phyloP scores from a whole-genome alignment of 2,113 vertebrate genomes.

The Myotis lucifugus region DNA sequence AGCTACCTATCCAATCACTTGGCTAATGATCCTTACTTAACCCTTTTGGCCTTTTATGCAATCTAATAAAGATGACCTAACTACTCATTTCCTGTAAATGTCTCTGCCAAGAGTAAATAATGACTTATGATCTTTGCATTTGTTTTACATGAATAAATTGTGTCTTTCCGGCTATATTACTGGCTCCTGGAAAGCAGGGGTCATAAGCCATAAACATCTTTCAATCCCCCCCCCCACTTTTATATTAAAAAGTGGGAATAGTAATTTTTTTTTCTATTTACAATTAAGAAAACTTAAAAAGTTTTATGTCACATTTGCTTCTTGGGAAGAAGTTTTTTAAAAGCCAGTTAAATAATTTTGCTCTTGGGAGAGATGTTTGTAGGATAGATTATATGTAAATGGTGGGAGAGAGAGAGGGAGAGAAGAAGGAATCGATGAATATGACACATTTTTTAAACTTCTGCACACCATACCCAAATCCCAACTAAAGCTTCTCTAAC shows the following conservation, averaged over 20 bases:
- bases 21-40: background rate
- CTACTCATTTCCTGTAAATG: background rate
- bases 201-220: background rate
- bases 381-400: background rate
- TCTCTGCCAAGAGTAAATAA: conserved; percentile 7
- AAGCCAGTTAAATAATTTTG: background rate
- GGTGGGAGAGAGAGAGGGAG: background rate
- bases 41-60: background rate
- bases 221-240: background rate
- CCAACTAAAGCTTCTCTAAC: background rate
- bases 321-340: background rate
- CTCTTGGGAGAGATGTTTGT: background rate
- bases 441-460: background rate
- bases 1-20: background rate
- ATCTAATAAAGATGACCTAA: conserved; percentile 7
- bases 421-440: background rate
- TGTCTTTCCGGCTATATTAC: background rate
- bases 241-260: background rate
- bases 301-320: background rate
- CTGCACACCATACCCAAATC: background rate
- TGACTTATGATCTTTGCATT: background rate
- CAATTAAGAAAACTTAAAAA: background rate
- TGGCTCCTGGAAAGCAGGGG: background rate
- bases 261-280: background rate
- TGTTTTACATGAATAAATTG: background rate